phyloP scores from a whole-genome alignment of 2,888 invertebrate species.

The Muschampia plurimacula region DNA sequence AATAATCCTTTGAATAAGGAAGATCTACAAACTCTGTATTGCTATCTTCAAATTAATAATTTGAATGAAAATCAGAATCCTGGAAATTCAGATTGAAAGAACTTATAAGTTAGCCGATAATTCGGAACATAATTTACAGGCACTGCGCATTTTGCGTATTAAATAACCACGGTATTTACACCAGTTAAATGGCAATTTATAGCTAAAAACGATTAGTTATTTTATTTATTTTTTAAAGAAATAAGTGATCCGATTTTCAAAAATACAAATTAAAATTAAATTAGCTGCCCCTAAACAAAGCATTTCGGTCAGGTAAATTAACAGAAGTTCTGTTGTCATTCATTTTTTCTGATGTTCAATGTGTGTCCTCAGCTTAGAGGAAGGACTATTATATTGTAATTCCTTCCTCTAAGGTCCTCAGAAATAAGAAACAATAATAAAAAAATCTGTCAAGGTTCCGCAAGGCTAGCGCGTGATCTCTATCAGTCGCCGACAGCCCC shows the following conservation, averaged over 20 bases:
- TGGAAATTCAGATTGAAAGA: too few relatives aligned
- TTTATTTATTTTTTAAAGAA: background rate
- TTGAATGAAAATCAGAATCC: too few relatives aligned
- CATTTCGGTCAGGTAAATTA: conserved; percentile 45
- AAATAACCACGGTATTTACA: background rate
- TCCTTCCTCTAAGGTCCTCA: too few relatives aligned
- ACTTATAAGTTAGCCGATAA: too few relatives aligned
- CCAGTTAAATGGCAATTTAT: too few relatives aligned
- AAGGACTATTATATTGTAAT: too few relatives aligned
- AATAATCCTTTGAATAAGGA: too few relatives aligned
- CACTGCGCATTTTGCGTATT: too few relatives aligned
- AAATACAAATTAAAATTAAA: background rate
- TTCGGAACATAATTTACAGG: too few relatives aligned
- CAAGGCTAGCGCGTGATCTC: conserved; percentile 59
- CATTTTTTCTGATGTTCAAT: conserved; percentile 67
- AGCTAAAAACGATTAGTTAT: background rate
- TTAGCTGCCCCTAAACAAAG: conserved; percentile 1
- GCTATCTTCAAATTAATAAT: too few relatives aligned
- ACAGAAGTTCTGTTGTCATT: conserved; percentile 53
- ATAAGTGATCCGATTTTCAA: background rate
- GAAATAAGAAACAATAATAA: conserved; percentile 47
- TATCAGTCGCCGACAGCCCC: conserved; percentile 39
- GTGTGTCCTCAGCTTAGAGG: conserved; percentile 58
- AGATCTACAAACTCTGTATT: too few relatives aligned
- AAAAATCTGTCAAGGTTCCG: conserved; percentile 53